Conservation (phyloP, 2,113 vertebrate genomes). For the Tricholaema leucomelas region DNA sequence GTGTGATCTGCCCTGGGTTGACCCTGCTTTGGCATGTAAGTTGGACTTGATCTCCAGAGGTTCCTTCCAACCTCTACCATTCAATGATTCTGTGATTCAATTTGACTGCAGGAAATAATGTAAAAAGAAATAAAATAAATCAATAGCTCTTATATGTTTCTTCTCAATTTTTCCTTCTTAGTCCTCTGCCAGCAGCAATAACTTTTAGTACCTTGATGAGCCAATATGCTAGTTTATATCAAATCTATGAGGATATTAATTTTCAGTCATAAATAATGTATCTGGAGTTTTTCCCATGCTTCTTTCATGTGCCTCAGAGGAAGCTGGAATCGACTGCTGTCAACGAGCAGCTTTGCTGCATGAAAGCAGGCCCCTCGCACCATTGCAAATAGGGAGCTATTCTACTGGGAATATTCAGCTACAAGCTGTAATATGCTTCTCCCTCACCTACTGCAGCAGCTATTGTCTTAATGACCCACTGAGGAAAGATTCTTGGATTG, state of each 20-base stretch:
- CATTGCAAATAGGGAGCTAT: background rate
- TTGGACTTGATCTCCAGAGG: too few relatives aligned
- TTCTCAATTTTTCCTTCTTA: background rate
- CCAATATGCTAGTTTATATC: constrained; percentile 14
- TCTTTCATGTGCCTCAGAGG: constrained; percentile 21
- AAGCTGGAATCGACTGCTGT: background rate
- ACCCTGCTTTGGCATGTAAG: too few relatives aligned
- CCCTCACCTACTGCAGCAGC: background rate
- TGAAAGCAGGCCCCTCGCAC: background rate
- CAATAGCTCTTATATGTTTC: background rate
- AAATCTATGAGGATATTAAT: constrained; percentile 28
- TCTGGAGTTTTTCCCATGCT: background rate
- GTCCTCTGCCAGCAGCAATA: constrained; percentile 6
- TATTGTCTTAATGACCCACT: background rate
- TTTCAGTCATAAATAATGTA: constrained; percentile 9
- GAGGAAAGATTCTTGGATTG: background rate
- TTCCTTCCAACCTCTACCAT: too few relatives aligned
- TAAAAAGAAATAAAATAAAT: background rate
- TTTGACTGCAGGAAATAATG: background rate
- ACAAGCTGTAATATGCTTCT: background rate
- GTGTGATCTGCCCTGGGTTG: background rate
- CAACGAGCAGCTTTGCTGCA: background rate
- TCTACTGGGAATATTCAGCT: background rate
- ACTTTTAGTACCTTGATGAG: background rate
- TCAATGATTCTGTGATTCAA: background rate